Evolutionary conservation across 2,113 vertebrate genomes (phyloP).

Genomic region (Bufo gargarizans): DNA sequence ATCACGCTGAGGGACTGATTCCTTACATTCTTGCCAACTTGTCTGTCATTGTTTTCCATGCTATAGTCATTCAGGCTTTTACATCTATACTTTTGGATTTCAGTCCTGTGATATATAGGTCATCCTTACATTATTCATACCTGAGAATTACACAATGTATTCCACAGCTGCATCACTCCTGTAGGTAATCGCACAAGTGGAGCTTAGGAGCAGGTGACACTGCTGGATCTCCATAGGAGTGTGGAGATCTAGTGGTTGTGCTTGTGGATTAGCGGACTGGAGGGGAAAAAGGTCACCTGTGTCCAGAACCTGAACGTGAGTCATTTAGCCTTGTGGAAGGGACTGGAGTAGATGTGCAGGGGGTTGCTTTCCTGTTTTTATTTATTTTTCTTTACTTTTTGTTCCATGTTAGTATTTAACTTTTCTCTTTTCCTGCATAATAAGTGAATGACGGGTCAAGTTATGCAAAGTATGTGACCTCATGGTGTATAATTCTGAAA

Average conservation of each 20-base stretch:
- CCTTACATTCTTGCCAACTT: not conserved
- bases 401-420: not conserved
- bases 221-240: not conserved
- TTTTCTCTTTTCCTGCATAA: not conserved
- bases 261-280: not conserved
- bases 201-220: not conserved
- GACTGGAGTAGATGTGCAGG: not conserved
- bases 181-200: not conserved
- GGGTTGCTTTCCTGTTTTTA: not conserved
- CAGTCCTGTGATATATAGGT: not conserved
- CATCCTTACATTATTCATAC: not conserved
- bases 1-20: not conserved
- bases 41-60: not conserved
- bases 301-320: not conserved
- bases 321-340: no score
- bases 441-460: not conserved
- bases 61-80: not conserved
- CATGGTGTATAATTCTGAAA: constrained; percentile 14
- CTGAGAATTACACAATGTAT: not conserved
- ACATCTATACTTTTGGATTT: not conserved
- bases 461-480: constrained; percentile 32
- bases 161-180: not conserved
- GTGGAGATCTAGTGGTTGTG: not conserved
- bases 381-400: not conserved
- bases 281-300: not conserved